Conservation (phyloP, 2,888 invertebrate genomes). For the Zonitis immaculata region DNA sequence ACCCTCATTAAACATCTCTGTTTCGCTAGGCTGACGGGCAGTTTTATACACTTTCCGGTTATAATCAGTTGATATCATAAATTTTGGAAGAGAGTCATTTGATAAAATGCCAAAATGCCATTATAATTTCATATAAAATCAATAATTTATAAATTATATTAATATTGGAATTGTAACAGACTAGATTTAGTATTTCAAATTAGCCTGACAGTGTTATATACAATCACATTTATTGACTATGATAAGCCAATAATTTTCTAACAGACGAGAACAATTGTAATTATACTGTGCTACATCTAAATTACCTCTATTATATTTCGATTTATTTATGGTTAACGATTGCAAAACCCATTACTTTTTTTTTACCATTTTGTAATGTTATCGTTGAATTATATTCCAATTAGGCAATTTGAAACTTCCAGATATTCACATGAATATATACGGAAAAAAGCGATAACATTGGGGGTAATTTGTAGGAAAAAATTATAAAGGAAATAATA, state of each 20-base stretch:
- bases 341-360: constrained; percentile 9
- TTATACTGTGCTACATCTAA: constrained; percentile 11
- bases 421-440: not conserved
- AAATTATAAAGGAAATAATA: no score
- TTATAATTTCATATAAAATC: not conserved
- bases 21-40: no score
- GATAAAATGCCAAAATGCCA: no score
- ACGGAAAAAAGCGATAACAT: not conserved
- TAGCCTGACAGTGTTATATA: constrained; percentile 10
- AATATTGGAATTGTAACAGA: not conserved
- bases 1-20: no score
- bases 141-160: not conserved
- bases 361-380: not conserved
- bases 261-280: constrained; percentile 17
- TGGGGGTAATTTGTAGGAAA: not conserved
- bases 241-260: constrained; percentile 15
- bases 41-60: no score
- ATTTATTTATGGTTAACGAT: constrained; percentile 13
- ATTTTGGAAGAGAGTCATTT: no score
- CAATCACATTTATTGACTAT: constrained; percentile 13
- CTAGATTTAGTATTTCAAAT: constrained; percentile 4
- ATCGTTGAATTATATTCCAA: not conserved
- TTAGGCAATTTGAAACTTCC: not conserved
- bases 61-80: no score
- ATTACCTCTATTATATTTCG: constrained; percentile 12